Evolutionary conservation across 2,113 vertebrate genomes (phyloP).

Genomic region (Jaculus jaculus): DNA sequence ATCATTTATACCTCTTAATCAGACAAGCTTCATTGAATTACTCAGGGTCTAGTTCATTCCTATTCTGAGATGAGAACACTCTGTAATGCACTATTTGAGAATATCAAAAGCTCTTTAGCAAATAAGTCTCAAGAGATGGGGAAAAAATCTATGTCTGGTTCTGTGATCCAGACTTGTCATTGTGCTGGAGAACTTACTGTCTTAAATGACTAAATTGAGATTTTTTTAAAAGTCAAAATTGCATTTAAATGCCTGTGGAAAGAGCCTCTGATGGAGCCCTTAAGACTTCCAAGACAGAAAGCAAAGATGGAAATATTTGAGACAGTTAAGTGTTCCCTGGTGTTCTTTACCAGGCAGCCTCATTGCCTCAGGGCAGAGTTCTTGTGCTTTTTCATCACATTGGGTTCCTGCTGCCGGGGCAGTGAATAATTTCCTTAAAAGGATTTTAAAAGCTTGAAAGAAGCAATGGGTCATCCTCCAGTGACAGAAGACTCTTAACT

Average conservation of each 20-base stretch:
- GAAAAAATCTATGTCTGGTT: background rate
- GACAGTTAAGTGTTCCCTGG: background rate
- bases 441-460: conserved; percentile 16
- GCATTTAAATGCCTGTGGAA: conserved; percentile 15
- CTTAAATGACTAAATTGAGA: background rate
- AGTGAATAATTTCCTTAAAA: conserved; percentile 22
- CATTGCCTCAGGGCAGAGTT: background rate
- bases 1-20: background rate
- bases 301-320: conserved; percentile 26
- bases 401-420: background rate
- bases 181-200: background rate
- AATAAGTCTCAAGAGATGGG: background rate
- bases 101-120: background rate
- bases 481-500: background rate
- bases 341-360: background rate
- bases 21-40: background rate
- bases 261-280: background rate
- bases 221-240: background rate
- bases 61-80: background rate
- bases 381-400: background rate
- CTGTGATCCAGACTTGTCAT: background rate
- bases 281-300: conserved; percentile 10
- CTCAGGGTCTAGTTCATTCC: background rate
- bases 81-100: background rate
- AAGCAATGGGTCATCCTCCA: background rate